phyloP scores from a whole-genome alignment of 2,888 invertebrate genomes.

The Dicyrtomina minuta region DNA sequence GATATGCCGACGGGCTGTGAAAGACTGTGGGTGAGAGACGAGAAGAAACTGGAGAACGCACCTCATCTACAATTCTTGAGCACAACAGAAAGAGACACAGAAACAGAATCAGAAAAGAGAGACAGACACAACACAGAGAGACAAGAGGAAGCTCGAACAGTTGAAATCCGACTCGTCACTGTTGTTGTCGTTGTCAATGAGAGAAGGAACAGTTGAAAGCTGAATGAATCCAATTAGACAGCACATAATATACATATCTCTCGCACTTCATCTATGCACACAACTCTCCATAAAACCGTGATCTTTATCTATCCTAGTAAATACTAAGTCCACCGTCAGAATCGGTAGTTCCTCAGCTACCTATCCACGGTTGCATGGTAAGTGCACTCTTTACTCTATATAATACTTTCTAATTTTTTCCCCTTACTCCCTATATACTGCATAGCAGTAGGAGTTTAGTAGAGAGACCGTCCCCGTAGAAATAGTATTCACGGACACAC shows the following conservation, averaged over 20 bases:
- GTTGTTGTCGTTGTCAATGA: too few species aligned
- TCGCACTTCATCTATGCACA: slow-evolving; percentile 6
- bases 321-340: not conserved
- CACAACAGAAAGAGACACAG: not conserved
- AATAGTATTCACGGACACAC: not conserved
- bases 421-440: not conserved
- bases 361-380: slow-evolving; percentile 46
- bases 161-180: too few species aligned
- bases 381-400: slow-evolving; percentile 18
- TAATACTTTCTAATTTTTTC: not conserved
- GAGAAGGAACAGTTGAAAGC: too few species aligned
- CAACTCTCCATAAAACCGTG: not conserved
- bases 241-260: not conserved
- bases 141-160: too few species aligned
- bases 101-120: not conserved
- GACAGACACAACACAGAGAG: not conserved
- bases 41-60: not conserved
- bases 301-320: not conserved
- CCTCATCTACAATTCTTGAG: not conserved
- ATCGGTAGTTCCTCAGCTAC: slow-evolving; percentile 41
- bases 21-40: slow-evolving; percentile 34
- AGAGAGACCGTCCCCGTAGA: too few species aligned
- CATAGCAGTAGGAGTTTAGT: too few species aligned
- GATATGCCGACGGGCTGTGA: slow-evolving; percentile 37
- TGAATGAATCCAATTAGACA: too few species aligned